These are phyloP conservation scores for Sarcophaga carnaria DNA, from an alignment of 2,888 invertebrate species.

Conservation along the genomic window DNA sequence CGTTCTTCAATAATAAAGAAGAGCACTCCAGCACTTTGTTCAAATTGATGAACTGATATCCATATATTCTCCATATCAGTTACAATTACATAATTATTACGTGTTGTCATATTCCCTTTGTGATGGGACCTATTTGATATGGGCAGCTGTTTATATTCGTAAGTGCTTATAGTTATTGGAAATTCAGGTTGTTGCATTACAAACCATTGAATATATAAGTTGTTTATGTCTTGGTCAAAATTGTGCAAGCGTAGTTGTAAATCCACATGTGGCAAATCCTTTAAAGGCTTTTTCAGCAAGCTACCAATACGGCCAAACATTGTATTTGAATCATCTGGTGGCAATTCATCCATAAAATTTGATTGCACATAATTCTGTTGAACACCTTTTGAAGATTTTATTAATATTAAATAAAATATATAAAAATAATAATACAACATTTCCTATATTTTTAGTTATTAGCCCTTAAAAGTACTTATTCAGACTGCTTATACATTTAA, in stretches of 20 bases:
- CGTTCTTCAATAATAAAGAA: conserved; percentile 72
- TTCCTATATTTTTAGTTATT: no score
- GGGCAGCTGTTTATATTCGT: conserved; percentile 14
- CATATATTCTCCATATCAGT: conserved; percentile 68
- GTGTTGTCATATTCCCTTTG: neutral
- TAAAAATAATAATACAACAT: no score
- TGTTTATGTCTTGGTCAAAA: conserved; percentile 70
- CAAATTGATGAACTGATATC: conserved; percentile 57
- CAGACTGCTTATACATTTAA: no score
- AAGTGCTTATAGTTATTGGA: conserved; percentile 63
- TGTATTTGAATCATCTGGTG: neutral
- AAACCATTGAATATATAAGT: conserved; percentile 73
- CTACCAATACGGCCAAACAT: conserved; percentile 18
- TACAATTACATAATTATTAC: conserved; percentile 72
- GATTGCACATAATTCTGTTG: no score
- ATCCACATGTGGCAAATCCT: conserved; percentile 66
- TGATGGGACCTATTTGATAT: neutral
- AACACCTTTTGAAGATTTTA: neutral
- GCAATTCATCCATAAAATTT: neutral
- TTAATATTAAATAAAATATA: conserved; percentile 1
- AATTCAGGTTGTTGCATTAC: conserved; percentile 55
- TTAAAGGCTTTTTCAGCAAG: conserved; percentile 56
- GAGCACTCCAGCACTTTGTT: conserved; percentile 69
- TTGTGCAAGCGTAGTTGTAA: conserved; percentile 70
- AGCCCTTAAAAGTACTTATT: no score